Evolutionary conservation across 2,797 vertebrate genomes (phyloP).

Genomic region (Lepilemur septentrionalis): DNA sequence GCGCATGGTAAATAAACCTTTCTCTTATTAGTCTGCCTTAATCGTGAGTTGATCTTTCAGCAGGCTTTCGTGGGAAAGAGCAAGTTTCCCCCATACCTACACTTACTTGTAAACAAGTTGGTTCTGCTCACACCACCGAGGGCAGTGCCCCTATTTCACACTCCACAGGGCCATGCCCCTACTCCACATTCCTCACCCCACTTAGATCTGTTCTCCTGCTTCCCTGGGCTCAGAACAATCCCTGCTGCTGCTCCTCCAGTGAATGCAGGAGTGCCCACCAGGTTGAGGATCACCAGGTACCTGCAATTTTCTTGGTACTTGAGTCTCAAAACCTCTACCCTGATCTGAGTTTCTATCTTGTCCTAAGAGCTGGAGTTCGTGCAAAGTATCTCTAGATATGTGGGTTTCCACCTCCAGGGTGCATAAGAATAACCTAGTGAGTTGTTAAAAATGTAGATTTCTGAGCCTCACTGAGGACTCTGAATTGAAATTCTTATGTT

Average conservation of each 20-base stretch:
- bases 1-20: no score
- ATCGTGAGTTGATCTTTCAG: no score
- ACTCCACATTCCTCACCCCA: not conserved
- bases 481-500: not conserved
- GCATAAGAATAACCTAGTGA: not conserved
- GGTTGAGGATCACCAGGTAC: no score
- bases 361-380: not conserved
- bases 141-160: not conserved
- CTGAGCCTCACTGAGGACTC: not conserved
- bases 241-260: not conserved
- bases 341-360: slow-evolving; percentile 15
- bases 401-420: not conserved
- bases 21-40: no score
- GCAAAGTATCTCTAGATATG: not conserved
- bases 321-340: not conserved
- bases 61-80: no score
- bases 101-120: not conserved
- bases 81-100: no score
- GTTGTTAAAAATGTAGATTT: not conserved
- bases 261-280: not conserved
- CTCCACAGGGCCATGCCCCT: not conserved
- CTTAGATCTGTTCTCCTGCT: not conserved
- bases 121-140: not conserved
- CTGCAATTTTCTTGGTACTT: not conserved
- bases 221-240: no score